Conservation (phyloP, 2,888 invertebrate genomes). For the Ectemnius cavifrons region DNA sequence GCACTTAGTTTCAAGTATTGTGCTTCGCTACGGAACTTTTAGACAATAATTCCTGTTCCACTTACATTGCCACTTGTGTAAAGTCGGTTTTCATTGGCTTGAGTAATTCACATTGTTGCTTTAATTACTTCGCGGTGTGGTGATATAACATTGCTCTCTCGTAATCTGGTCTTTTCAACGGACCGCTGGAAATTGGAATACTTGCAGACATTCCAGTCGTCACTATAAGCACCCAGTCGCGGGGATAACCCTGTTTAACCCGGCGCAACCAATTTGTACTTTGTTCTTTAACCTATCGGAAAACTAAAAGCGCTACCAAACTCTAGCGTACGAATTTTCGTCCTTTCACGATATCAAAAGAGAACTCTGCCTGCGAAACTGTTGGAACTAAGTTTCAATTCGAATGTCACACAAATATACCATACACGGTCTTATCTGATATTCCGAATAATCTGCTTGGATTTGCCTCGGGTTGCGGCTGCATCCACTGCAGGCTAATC, state of each 20-base stretch:
- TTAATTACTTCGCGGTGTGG: slow-evolving; percentile 36
- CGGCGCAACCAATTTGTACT: too few relatives aligned
- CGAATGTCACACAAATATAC: too few relatives aligned
- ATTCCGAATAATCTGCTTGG: too few relatives aligned
- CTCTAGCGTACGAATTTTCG: too few relatives aligned
- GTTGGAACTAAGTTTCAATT: too few relatives aligned
- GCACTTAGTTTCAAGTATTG: neutral
- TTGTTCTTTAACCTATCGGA: too few relatives aligned
- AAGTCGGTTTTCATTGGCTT: neutral
- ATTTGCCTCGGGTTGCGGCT: too few relatives aligned
- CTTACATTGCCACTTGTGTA: neutral
- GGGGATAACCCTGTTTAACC: neutral
- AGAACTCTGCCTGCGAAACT: too few relatives aligned
- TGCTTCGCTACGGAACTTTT: neutral
- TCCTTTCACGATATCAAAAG: too few relatives aligned
- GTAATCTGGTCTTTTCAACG: neutral
- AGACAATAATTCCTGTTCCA: neutral
- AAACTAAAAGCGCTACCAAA: too few relatives aligned
- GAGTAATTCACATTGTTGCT: slow-evolving; percentile 42
- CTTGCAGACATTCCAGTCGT: slow-evolving; percentile 19
- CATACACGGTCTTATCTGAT: too few relatives aligned
- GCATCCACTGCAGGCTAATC: too few relatives aligned
- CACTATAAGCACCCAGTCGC: slow-evolving; percentile 24
- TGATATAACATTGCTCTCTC: slow-evolving; percentile 13
- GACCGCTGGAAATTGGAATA: slow-evolving; percentile 35